Conservation (phyloP, 2,113 vertebrate species). For the Ariopsis seemanni region DNA sequence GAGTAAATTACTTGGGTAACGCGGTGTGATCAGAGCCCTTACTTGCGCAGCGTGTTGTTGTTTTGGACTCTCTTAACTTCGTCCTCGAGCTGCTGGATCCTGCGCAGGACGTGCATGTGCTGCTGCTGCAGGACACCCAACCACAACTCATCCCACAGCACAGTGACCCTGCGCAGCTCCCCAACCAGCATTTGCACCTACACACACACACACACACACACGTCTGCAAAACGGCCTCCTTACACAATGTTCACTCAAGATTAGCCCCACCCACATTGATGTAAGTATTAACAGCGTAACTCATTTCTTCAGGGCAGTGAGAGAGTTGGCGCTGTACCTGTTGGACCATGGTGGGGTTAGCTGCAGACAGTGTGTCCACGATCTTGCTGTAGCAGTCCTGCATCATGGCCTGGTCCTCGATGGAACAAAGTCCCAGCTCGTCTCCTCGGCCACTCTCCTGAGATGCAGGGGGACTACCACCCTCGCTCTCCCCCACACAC, state of each 20-base stretch:
- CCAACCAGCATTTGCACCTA: conserved; percentile 97
- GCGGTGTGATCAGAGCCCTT: conserved; percentile 47
- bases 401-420: conserved; percentile 99
- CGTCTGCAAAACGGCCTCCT: not conserved
- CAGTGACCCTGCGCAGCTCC: conserved; percentile 91
- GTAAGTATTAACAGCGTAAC: not conserved
- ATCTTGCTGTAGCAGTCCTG: conserved; percentile 99
- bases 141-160: conserved; percentile 98
- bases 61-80: conserved; percentile 97
- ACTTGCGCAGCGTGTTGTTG: conserved; percentile 95
- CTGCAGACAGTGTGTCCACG: conserved; percentile 91
- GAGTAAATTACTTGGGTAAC: not conserved
- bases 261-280: not conserved
- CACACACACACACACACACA: not conserved
- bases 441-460: conserved; percentile 83
- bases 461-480: conserved; percentile 77
- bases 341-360: conserved; percentile 96
- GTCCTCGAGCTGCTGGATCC: conserved; percentile 94
- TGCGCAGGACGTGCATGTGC: conserved; percentile 92
- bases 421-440: conserved; percentile 83
- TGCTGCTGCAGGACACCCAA: conserved; percentile 93
- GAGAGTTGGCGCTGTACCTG: conserved; percentile 76
- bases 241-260: not conserved
- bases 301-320: not conserved
- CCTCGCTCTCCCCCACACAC: conserved; percentile 80